Base-by-base conservation (phyloP, 2,888 invertebrate genomes). In the Stenchaetothrips biformis region DNA sequence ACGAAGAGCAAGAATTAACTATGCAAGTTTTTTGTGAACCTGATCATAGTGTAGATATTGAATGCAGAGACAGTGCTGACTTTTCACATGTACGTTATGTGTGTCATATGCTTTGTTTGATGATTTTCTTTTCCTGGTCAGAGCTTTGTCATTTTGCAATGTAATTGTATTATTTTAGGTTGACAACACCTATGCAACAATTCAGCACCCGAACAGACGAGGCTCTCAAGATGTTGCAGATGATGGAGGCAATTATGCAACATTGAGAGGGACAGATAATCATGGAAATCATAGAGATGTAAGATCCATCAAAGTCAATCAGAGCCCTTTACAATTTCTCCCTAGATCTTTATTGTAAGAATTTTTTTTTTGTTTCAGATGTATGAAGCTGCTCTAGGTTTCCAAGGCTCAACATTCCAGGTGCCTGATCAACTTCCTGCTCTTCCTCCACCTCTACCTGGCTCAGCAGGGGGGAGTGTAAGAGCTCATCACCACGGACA, bases 1-100 rank as follows among this genome's bases (percentile, higher is more conserved):
- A 96, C 84, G 96, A 96, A 87, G 96, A 96, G 84, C 96, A 96
- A 87, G 96, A 96, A 87, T 88, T 96, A 81, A 96, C 95, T 49
- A 96, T 96, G 96, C 95, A 96, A 87, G 96, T 96, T 27, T 95
- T 96, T 85, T 92, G 92, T 83, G 93, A 94, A 85, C 91, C 93
- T 16, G 93, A 93, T 79, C 85, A 86, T 25, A 74, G 67, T 79
- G 78, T 27, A 53, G 78, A 53, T n/a, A 77, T 53, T 6, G 85
- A 84, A 85, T 85, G 85, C 88, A 83, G 89, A 86, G 85, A 88
- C 85, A 88, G 88, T 86, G 86, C 88, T 85, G 87, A 90, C 86
- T 87, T 88, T 85, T 84, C 88, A 84, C 86, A 89, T 80, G 88
- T 88, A 85, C 85, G 85, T 84, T 79, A 9, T 21, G 18, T 79